Base-by-base conservation (phyloP, 35 echinoderm and acorn worm genomes). In the Ophioderma brevispina region DNA sequence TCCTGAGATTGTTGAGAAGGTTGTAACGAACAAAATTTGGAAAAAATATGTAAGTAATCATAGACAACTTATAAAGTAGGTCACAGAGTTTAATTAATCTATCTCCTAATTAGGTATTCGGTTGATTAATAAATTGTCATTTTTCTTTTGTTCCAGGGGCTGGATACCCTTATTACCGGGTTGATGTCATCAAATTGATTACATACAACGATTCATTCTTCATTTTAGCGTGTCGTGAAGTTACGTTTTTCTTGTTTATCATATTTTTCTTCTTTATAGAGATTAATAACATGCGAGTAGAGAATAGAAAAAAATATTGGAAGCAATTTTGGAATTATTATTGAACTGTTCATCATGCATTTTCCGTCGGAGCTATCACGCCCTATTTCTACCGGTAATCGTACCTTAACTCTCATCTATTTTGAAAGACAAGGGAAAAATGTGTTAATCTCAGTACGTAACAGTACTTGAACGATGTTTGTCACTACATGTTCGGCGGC, bases 391-490 rank as follows among this genome's bases (percentile, higher is more conserved):
- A 95, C 83, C 96, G 96, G 0, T 49, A 87, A 39, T 87, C 33
- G 28, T 85, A 95, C 55, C 90, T 80, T 52, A 94, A 90, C 31
- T 40, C 80, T 19, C n/a, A n/a, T n/a, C n/a, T n/a, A 56, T 98
- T 4, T 34, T 89, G 13, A 50, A 33, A 1, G 33, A 39, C 21
- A 90, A 28, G 75, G 77, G 8, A 90, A 90, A 13, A 37, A 76
- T 17, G 82, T 34, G 5, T 92, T 92, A 98, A 98, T 56, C 87
- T 98, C 96, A 98, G 90, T 95, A 98, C 43, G 93, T 95, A 1
- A 93, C 96, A 21, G 14, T 92, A 95, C 82, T 95, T 90, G 93
- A 98, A 98, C 30, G 96, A 95, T 32, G 63, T 98, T 17, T 84
- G 95, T 17, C 87, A 81, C n/a, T 98, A 98, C 86, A 89, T 98